These are phyloP conservation scores for Anser brachyrhynchus DNA, from an alignment of 2,113 vertebrate genomes.

Conservation along the genomic window DNA sequence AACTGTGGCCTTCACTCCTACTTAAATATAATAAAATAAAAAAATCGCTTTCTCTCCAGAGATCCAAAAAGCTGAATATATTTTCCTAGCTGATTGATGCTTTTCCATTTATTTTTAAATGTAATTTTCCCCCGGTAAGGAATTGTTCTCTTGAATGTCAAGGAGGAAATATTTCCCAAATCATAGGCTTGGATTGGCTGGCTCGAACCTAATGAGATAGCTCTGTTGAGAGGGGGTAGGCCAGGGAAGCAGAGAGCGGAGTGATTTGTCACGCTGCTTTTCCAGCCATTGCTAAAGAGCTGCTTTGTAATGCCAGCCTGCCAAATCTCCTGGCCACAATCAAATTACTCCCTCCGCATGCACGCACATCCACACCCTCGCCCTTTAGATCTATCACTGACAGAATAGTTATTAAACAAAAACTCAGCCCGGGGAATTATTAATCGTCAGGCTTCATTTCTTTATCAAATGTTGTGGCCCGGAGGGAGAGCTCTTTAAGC, in stretches of 20 bases:
- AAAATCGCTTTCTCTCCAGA: slow-evolving; percentile 68
- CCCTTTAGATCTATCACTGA: slow-evolving; percentile 80
- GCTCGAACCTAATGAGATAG: slow-evolving; percentile 74
- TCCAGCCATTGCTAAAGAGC: slow-evolving; percentile 72
- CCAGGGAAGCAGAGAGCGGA: slow-evolving; percentile 14
- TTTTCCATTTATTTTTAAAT: slow-evolving; percentile 84
- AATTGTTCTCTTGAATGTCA: slow-evolving; percentile 80
- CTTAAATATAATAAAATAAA: slow-evolving; percentile 76
- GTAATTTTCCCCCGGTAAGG: slow-evolving; percentile 74
- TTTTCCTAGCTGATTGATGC: slow-evolving; percentile 80
- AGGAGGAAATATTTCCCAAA: slow-evolving; percentile 78
- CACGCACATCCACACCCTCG: slow-evolving; percentile 48
- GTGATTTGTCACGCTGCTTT: slow-evolving; percentile 71
- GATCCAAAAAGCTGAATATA: slow-evolving; percentile 70
- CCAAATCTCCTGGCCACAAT: slow-evolving; percentile 68
- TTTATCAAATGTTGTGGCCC: slow-evolving; percentile 80
- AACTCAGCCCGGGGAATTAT: slow-evolving; percentile 80
- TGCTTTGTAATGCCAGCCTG: slow-evolving; percentile 71
- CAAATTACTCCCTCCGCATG: slow-evolving; percentile 50
- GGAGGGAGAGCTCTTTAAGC: slow-evolving; percentile 74
- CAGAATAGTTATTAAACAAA: slow-evolving; percentile 84
- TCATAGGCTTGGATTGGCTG: slow-evolving; percentile 74
- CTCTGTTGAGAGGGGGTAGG: slow-evolving; percentile 38
- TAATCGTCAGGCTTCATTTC: slow-evolving; percentile 81
- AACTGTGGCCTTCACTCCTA: slow-evolving; percentile 54